Conservation (phyloP, 2,797 vertebrate species). For the Crocidura indochinensis region DNA sequence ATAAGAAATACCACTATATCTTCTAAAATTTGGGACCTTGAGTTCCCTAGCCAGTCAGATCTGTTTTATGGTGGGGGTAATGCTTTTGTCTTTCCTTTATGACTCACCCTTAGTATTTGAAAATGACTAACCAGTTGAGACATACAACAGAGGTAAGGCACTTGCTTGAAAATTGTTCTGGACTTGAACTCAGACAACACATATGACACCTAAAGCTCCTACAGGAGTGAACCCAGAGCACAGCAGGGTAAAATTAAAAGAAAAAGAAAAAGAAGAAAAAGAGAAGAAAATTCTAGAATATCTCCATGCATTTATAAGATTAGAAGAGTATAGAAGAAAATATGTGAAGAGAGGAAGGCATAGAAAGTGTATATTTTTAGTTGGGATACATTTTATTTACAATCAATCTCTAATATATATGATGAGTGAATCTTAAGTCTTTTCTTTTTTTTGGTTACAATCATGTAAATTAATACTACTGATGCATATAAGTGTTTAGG, state of each 20-base stretch:
- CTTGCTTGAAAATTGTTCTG: too few relatives aligned
- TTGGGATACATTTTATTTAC: not conserved
- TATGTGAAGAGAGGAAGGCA: not conserved
- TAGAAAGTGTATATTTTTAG: not conserved
- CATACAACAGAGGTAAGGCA: not conserved
- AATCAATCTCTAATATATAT: not conserved
- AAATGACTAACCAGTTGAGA: not conserved
- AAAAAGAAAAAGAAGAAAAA: too few relatives aligned
- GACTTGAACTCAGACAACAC: too few relatives aligned
- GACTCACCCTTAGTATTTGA: not conserved
- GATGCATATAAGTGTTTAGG: not conserved
- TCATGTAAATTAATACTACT: not conserved
- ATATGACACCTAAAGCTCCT: too few relatives aligned
- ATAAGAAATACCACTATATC: not conserved
- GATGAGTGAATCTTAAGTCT: not conserved
- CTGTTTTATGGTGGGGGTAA: too few relatives aligned
- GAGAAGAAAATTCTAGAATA: too few relatives aligned
- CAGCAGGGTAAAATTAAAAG: too few relatives aligned
- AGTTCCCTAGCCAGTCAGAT: not conserved
- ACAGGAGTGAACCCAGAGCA: too few relatives aligned
- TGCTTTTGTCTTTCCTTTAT: not conserved
- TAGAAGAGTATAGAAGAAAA: too few relatives aligned
- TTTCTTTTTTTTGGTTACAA: not conserved
- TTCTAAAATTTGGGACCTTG: not conserved
- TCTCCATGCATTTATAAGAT: too few relatives aligned